These are phyloP conservation scores for Gallinago undulata DNA, from an alignment of 2,113 vertebrate genomes.

Conservation along the genomic window DNA sequence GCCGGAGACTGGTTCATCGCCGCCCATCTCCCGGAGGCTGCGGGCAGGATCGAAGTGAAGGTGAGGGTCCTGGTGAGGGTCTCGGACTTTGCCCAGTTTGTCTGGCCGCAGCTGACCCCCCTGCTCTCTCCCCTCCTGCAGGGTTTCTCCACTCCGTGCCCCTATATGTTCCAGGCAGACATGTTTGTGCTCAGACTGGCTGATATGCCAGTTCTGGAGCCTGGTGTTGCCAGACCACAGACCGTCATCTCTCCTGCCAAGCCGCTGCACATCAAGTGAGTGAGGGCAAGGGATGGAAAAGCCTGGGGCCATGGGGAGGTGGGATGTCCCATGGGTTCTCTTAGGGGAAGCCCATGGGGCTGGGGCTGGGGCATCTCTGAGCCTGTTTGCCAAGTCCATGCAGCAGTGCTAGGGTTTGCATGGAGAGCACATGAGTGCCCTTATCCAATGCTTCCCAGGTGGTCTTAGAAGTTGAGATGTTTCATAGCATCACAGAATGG, in stretches of 20 bases:
- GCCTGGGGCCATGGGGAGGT: accelerated
- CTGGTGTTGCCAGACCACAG: slow-evolving; percentile 66
- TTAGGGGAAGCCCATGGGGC: accelerated
- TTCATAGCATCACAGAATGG: neutral
- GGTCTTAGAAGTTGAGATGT: neutral
- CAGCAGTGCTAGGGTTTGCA: neutral
- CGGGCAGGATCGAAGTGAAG: slow-evolving; percentile 92
- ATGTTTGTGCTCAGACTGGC: slow-evolving; percentile 83
- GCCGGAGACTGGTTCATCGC: slow-evolving; percentile 91
- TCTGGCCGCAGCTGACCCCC: neutral
- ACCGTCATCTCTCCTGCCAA: slow-evolving; percentile 66
- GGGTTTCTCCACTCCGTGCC: slow-evolving; percentile 87
- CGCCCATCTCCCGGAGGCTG: slow-evolving; percentile 88
- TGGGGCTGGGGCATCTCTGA: neutral
- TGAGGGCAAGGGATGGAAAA: neutral
- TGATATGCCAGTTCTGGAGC: slow-evolving; percentile 81
- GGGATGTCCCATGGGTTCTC: neutral
- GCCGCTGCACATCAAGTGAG: slow-evolving; percentile 88
- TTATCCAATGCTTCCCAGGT: neutral
- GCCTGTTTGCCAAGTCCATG: neutral
- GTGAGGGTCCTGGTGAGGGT: slow-evolving; percentile 62
- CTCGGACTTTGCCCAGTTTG: accelerated
- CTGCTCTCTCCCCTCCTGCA: slow-evolving; percentile 55
- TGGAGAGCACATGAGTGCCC: accelerated
- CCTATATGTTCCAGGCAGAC: slow-evolving; percentile 91